Evolutionary conservation across 2,113 vertebrate genomes (phyloP), one percentile per base, ranked within the genome.

Genomic region (Thalassarche chlororhynchos): DNA sequence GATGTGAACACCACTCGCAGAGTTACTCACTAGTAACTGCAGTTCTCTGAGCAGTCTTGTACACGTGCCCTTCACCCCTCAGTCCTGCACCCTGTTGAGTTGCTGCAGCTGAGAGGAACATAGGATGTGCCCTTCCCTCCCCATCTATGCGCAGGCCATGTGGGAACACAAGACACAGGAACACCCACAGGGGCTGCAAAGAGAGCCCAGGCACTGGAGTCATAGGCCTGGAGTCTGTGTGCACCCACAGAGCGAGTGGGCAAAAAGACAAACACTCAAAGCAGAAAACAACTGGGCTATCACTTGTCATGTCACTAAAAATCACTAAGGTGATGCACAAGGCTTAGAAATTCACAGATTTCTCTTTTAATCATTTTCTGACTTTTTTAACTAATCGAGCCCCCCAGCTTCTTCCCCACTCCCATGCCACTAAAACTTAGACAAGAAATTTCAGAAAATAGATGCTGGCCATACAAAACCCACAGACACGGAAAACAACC

Each of bases 101-200:
- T 44, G 55, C 74, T 75, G 38, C 65, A 71, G 49, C 64, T 36
- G 4, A 65, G 44, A 66, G 31, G 58, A 61, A 23, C 12, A 0
- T 2, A 58, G 72, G 55, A 29, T 12, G 12, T 36, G 36, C 21
- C 38, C 46, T 66, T 82, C 68, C 15, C 24, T 80, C 38, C 25
- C 40, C 0, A 25, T 16, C 26, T 40, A 6, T 17, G 44, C 3
- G 1, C 15, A 26, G 34, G 21, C 34, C 64, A 36, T 17, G 5
- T 6, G 51, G 52, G 85, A 79, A n/a, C n/a, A 49, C 0, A 2
- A 31, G 40, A 34, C 76, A 77, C 0, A 0, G 49, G 24, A 84
- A 28, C 64, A 60, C 5, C 19, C 2, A 0, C 0, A 2, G 40
- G 14, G 34, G 40, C 75, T 52, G 31, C 66, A 83, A 14, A 79